Conservation (phyloP, 2,888 invertebrate genomes). For the Drosophila barbarae region DNA sequence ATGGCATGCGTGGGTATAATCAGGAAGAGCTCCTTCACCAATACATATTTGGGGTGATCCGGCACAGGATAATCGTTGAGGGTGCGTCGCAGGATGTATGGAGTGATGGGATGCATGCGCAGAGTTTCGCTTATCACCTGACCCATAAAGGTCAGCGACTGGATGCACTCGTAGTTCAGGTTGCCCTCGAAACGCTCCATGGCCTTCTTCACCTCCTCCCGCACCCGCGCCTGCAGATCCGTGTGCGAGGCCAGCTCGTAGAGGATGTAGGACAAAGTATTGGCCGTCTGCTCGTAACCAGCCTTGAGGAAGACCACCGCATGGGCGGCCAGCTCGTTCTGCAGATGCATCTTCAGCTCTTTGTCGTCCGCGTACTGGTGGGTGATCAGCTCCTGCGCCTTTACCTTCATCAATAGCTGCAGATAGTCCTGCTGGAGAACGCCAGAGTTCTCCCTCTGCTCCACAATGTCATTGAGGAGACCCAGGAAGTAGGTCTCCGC, state of each 20-base stretch:
- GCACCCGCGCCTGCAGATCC: constrained; percentile 62
- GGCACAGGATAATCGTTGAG: constrained; percentile 80
- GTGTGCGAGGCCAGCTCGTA: constrained; percentile 76
- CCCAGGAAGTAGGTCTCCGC: constrained; percentile 67
- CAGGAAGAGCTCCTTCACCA: constrained; percentile 74
- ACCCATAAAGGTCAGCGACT: constrained; percentile 71
- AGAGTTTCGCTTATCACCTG: constrained; percentile 81
- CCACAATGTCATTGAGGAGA: constrained; percentile 62
- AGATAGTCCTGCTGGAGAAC: constrained; percentile 81
- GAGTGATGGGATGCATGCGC: constrained; percentile 82
- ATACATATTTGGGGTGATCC: constrained; percentile 70
- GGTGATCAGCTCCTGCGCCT: constrained; percentile 72
- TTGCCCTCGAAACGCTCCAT: constrained; percentile 62
- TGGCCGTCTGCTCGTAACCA: constrained; percentile 85
- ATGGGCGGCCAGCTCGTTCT: constrained; percentile 77
- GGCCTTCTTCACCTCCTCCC: constrained; percentile 70
- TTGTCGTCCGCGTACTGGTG: constrained; percentile 76
- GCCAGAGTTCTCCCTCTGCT: constrained; percentile 56
- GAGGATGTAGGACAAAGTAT: constrained; percentile 81
- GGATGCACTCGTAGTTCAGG: constrained; percentile 74
- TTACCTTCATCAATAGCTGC: constrained; percentile 82
- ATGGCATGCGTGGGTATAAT: constrained; percentile 82
- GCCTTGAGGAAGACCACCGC: constrained; percentile 78
- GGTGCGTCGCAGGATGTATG: constrained; percentile 76
- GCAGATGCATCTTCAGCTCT: constrained; percentile 65